A percentile compares a stretch with the other conserved stretches of the same genome.
Evolutionary conservation across 2,113 vertebrate genomes (phyloP).

Genomic region (Plotosus lineatus): DNA sequence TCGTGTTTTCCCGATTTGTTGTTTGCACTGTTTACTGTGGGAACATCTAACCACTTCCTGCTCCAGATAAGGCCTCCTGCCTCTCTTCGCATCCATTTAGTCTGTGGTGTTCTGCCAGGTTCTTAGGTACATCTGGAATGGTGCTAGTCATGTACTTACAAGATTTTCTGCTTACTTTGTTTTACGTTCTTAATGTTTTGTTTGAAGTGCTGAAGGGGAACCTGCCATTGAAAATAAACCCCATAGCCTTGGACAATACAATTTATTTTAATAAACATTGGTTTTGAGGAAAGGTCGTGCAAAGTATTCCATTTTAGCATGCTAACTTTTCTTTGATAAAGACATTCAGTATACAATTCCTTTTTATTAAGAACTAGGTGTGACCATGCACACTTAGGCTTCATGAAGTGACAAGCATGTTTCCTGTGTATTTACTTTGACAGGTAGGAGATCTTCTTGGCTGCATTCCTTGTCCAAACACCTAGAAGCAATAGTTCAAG

Average conservation of each 20-base stretch:
- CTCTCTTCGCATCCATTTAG: background rate
- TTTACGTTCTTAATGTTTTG: constrained; percentile 33
- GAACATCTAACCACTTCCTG: constrained; percentile 11
- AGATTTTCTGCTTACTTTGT: constrained; percentile 15
- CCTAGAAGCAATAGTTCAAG: constrained; percentile 42
- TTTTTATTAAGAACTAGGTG: constrained; percentile 9
- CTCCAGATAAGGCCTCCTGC: constrained; percentile 10
- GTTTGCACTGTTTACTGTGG: background rate
- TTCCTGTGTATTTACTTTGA: constrained; percentile 26
- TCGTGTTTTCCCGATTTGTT: constrained; percentile 34
- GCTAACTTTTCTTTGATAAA: background rate
- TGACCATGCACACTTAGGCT: background rate
- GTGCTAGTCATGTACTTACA: constrained; percentile 16
- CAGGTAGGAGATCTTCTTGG: constrained; percentile 31
- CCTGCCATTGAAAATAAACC: constrained; percentile 27
- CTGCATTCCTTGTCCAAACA: constrained; percentile 26
- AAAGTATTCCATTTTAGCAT: constrained; percentile 27
- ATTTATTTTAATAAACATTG: constrained; percentile 27
- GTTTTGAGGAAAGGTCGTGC: constrained; percentile 37
- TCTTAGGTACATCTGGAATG: constrained; percentile 35
- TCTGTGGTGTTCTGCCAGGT: constrained; percentile 30
- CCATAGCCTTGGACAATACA: background rate
- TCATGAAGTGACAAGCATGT: constrained; percentile 32
- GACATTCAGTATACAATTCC: background rate
- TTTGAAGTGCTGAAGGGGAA: constrained; percentile 26